A percentile compares a stretch with the other conserved stretches of the same genome.
phyloP scores from a whole-genome alignment of 1,140 invertebrate genomes.

The Drosophila pruinosa region DNA sequence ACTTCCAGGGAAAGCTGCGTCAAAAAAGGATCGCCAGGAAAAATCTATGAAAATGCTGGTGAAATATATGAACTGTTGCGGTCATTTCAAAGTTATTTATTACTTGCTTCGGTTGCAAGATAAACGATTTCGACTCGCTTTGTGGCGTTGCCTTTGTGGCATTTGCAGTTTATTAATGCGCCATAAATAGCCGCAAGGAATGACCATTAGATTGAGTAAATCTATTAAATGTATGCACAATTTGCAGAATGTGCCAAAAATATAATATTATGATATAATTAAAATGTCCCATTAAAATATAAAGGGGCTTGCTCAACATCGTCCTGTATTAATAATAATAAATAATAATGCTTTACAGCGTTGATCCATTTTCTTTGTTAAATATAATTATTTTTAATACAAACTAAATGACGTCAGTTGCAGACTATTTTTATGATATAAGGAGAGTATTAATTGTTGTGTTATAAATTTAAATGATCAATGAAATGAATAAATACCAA shows the following conservation, averaged over 20 bases:
- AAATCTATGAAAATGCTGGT: slow-evolving; percentile 46
- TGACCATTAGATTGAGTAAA: slow-evolving; percentile 13
- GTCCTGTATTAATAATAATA: not conserved
- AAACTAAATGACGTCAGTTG: too few species aligned
- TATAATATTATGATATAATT: slow-evolving; percentile 28
- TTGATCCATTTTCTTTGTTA: not conserved
- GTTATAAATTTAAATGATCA: not conserved
- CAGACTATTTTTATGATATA: too few species aligned
- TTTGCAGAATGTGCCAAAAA: not conserved
- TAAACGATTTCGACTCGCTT: slow-evolving; percentile 20
- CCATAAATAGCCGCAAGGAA: slow-evolving; percentile 17
- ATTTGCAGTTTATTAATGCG: slow-evolving; percentile 38
- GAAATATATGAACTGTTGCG: slow-evolving; percentile 59
- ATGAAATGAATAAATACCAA: not conserved
- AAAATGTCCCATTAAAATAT: not conserved
- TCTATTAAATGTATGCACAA: slow-evolving; percentile 14
- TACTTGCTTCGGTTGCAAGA: slow-evolving; percentile 40
- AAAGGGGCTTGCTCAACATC: not conserved
- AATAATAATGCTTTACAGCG: not conserved
- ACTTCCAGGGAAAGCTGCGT: not conserved
- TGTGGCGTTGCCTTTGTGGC: slow-evolving; percentile 26
- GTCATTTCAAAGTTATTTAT: slow-evolving; percentile 61
- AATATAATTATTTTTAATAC: too few species aligned
- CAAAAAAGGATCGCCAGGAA: slow-evolving; percentile 7
- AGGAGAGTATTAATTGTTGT: too few species aligned